These are phyloP conservation scores for Lepeophtheirus nordmannii DNA, from an alignment of 2,888 invertebrate species.

Conservation along the genomic window DNA sequence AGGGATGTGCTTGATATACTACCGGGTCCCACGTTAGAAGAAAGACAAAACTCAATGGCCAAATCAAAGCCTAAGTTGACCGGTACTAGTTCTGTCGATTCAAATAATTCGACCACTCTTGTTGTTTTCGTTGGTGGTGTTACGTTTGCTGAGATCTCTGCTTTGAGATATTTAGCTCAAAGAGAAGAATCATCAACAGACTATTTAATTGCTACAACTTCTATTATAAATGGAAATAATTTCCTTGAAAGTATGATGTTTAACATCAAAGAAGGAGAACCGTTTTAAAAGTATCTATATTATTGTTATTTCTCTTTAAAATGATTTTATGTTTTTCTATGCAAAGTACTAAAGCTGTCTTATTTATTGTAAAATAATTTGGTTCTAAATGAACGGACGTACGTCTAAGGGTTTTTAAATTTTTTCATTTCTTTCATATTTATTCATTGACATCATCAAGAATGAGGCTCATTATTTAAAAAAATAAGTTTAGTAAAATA, in stretches of 20 bases:
- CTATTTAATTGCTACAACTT: conserved; percentile 76
- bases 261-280: conserved; percentile 3
- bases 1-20: conserved; percentile 66
- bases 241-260: conserved; percentile 54
- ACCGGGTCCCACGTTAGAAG: conserved; percentile 54
- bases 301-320: background rate
- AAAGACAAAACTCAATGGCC: conserved; percentile 28
- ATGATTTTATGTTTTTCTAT: background rate
- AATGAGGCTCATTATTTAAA: too few species aligned
- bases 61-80: conserved; percentile 36
- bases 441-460: too few species aligned
- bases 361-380: too few species aligned
- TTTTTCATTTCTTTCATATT: too few species aligned
- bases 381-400: too few species aligned
- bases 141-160: conserved; percentile 74
- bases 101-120: conserved; percentile 46
- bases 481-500: too few species aligned
- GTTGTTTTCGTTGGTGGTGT: conserved; percentile 95
- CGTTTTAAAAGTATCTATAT: background rate
- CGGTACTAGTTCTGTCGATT: background rate
- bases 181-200: conserved; percentile 45
- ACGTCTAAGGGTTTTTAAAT: too few species aligned
- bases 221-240: conserved; percentile 72
- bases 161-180: conserved; percentile 43
- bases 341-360: too few species aligned